A percentile compares a stretch with the other conserved stretches of the same genome.
Evolutionary conservation across 2,113 vertebrate species (phyloP).

Genomic region (Lates calcarifer): DNA sequence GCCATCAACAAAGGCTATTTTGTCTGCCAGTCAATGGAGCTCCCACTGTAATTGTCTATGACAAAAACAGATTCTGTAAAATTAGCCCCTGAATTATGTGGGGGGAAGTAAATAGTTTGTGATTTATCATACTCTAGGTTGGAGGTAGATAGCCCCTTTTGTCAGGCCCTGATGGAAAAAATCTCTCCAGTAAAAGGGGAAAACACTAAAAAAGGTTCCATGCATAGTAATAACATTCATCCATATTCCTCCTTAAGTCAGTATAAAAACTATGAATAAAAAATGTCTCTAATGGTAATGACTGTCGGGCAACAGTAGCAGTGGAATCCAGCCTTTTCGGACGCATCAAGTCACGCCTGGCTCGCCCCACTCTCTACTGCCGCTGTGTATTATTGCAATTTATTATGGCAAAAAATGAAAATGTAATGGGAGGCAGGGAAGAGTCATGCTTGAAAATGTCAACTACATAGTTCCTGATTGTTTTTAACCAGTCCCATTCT

Average conservation of each 20-base stretch:
- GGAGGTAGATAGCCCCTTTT: constrained; percentile 82
- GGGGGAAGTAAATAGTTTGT: constrained; percentile 86
- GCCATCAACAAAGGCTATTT: constrained; percentile 89
- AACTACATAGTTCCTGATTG: constrained; percentile 82
- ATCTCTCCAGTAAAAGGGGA: constrained; percentile 70
- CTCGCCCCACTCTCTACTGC: constrained; percentile 76
- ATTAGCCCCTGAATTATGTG: constrained; percentile 86
- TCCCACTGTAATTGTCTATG: constrained; percentile 85
- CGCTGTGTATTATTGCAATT: constrained; percentile 86
- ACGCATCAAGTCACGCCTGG: constrained; percentile 80
- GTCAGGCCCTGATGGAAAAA: constrained; percentile 84
- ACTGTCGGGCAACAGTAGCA: constrained; percentile 76
- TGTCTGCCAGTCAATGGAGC: constrained; percentile 86
- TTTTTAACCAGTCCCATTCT: constrained; percentile 81
- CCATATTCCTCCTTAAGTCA: constrained; percentile 85
- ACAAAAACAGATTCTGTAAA: constrained; percentile 89
- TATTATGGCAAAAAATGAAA: constrained; percentile 85
- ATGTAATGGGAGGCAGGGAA: constrained; percentile 82
- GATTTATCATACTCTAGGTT: constrained; percentile 86
- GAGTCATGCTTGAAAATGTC: constrained; percentile 87
- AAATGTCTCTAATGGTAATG: constrained; percentile 84
- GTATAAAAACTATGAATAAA: constrained; percentile 87
- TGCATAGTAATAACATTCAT: constrained; percentile 88
- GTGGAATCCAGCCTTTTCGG: constrained; percentile 76
- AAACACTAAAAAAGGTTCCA: constrained; percentile 71